These are phyloP conservation scores for Lethrus apterus DNA, from an alignment of 1,140 invertebrate species.

Conservation along the genomic window DNA sequence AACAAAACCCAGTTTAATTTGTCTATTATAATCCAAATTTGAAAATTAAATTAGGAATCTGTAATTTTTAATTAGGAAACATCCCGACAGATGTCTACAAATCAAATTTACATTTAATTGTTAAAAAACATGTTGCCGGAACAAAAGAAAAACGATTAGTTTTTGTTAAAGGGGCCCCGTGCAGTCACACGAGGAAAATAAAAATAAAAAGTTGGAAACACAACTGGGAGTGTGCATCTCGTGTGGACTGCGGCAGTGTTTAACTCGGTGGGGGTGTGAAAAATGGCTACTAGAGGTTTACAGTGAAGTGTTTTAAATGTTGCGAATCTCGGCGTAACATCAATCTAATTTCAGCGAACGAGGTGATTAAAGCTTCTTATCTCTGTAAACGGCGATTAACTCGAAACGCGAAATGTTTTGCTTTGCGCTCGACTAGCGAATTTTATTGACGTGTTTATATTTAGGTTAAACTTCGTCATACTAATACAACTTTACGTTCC, in stretches of 20 bases:
- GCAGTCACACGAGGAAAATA: too few species aligned
- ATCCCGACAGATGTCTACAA: too few species aligned
- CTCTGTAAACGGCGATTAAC: not conserved
- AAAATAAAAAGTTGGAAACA: too few species aligned
- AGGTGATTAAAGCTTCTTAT: conserved; percentile 16
- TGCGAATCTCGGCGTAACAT: conserved; percentile 8
- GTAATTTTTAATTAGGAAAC: too few species aligned
- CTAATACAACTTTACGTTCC: conserved; percentile 9
- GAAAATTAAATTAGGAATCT: too few species aligned
- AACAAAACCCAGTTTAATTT: too few species aligned
- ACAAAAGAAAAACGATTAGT: too few species aligned
- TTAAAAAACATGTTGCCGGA: too few species aligned
- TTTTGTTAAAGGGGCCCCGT: too few species aligned
- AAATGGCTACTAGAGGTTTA: conserved; percentile 36
- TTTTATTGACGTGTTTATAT: conserved; percentile 25
- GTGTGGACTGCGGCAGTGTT: not conserved
- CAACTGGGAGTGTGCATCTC: too few species aligned
- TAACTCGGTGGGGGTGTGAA: conserved; percentile 32
- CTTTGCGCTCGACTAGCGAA: not conserved
- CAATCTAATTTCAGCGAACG: conserved; percentile 3
- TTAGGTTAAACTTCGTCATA: conserved; percentile 37
- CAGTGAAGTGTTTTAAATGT: conserved; percentile 32
- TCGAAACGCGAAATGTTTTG: not conserved
- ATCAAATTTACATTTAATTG: too few species aligned
- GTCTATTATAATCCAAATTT: too few species aligned